Evolutionary conservation across 1,140 invertebrate species (phyloP), one percentile per base, ranked within the genome.

Genomic region (Lepidurus packardi): DNA sequence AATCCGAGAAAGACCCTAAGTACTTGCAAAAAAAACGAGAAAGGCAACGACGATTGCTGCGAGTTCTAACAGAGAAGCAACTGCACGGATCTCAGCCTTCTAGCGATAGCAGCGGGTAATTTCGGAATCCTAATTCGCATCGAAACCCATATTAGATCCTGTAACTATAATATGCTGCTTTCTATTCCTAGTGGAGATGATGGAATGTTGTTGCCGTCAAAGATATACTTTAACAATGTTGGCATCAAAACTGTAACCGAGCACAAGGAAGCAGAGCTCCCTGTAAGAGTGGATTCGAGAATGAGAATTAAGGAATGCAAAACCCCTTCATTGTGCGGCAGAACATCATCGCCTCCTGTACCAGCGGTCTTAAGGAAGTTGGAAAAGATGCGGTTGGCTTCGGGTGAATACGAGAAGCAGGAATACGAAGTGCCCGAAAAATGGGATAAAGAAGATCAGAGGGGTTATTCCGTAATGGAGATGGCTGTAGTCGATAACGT

Each of bases 1-100:
- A 78, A 16, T 74, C 78, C 13, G 78, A 78, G 21, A 78, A 78
- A 47, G 78, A 78, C 47, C 78, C 78, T 6, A 73, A 74, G 13
- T 78, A 45, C 21, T 1, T 74, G 1, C 73, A 78, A 21, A 41
- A 45, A 34, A 73, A 74, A n/a, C 78, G 78, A 0, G 78, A 78
- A 43, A 42, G 73, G n/a, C 73, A 44, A 11, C 78, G 78, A 9
- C 24, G 73, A 25, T 25, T 45, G 13, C 78, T 75, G 78, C 43
- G 73, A 10, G n/a, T 45, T 16, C 21, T 78, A 7, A n/a, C 45
- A 16, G 78, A 78, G 7, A 78, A 78, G 73, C 78, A 78, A 78
- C 41, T 78, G n/a, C 78, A 78, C 13, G 78, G 78, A 24, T 78
- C 78, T 1, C 75, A 73, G 78, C 78, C 78, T 7, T 78, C 78